Evolutionary conservation across 2,113 vertebrate species (phyloP), one percentile per base, ranked within the genome.

Genomic region (Setophaga petechia): DNA sequence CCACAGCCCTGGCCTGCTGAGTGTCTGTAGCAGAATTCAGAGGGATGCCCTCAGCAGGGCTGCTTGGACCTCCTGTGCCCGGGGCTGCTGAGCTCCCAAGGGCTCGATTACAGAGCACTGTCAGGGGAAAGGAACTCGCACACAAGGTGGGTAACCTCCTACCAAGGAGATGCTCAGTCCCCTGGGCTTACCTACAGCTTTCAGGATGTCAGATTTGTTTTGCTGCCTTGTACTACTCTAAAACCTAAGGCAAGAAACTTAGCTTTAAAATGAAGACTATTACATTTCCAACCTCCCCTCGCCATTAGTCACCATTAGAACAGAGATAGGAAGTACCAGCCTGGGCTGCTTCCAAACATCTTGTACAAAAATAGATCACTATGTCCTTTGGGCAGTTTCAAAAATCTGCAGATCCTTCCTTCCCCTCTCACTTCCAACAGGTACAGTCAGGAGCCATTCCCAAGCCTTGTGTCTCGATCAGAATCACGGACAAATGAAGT

Each of bases 281-380:
- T 10, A 2, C 30, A 58, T 79, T 49, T 73, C 52, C 65, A 15
- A 72, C 31, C 18, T 87, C 47, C 35, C 67, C 62, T 67, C 4
- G 11, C 44, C 24, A 16, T 73, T 18, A 54, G 59, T 55, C 68
- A 59, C 59, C 27, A 2, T 37, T 73, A 90, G 37, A 89, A 73
- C 2, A 15, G 79, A 90, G 44, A 76, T 24, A 76, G 69, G 61
- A 87, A 90, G 84, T 31, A 92, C 69, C 68, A 92, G 77, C 39
- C 54, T 44, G 43, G 10, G 59, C 35, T 57, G 63, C 63, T 94
- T 94, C 87, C 80, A 95, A 95, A 95, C 96, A 19, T 61, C 83
- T 49, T 16, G 59, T 93, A 95, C 31, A 91, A 96, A 98, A 98
- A 96, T 84, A 97, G 76, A 95, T 84, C 69, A 39, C 18, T 12